These are phyloP conservation scores for Cyclophora punctaria DNA, from an alignment of 2,888 invertebrate genomes.

Conservation along the genomic window DNA sequence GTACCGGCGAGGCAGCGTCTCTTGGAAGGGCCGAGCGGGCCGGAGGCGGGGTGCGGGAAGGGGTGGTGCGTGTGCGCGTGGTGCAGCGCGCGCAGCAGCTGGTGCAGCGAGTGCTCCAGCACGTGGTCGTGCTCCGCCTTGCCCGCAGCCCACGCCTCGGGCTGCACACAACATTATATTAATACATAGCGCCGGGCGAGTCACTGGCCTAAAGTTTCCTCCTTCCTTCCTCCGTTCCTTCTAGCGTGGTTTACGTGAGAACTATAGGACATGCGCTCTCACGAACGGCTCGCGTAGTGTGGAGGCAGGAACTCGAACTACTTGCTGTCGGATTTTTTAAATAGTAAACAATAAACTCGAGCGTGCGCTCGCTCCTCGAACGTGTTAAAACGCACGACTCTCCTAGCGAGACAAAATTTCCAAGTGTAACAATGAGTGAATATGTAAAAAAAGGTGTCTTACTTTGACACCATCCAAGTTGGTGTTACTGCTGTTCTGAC, in stretches of 20 bases:
- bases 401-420: background rate
- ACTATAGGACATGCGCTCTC: too few relatives aligned
- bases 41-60: constrained; percentile 96
- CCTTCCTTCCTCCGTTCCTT: too few relatives aligned
- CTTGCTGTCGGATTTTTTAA: too few relatives aligned
- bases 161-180: constrained; percentile 17
- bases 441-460: constrained; percentile 4
- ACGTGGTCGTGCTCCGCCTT: constrained; percentile 94
- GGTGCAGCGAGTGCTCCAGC: constrained; percentile 96
- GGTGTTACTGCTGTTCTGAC: constrained; percentile 49
- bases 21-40: constrained; percentile 94
- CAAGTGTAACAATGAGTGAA: background rate
- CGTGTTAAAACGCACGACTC: too few relatives aligned
- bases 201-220: too few relatives aligned
- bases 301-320: too few relatives aligned
- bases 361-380: too few relatives aligned
- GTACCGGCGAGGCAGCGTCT: constrained; percentile 89
- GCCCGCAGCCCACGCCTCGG: constrained; percentile 42
- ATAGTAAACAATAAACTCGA: too few relatives aligned
- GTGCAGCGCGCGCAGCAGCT: constrained; percentile 92
- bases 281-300: too few relatives aligned
- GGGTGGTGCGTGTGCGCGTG: constrained; percentile 94
- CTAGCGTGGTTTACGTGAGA: too few relatives aligned
- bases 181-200: too few relatives aligned
- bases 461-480: constrained; percentile 59